Evolutionary conservation across 2,888 invertebrate species (phyloP).

Genomic region (Oasisia sp.): DNA sequence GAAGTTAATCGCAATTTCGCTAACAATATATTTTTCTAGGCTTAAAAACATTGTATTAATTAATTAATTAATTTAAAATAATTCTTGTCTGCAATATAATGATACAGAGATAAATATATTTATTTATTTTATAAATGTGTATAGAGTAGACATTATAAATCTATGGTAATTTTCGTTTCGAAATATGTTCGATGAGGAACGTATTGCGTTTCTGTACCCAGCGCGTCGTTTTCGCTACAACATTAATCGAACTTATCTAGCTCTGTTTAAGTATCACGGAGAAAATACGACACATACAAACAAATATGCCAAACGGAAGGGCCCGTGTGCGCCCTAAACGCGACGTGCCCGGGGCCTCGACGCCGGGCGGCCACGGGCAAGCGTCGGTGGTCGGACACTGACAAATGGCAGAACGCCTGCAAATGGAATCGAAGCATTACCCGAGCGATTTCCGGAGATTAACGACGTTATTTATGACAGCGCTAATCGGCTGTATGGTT

Average conservation of each 20-base stretch:
- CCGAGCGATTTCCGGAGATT: background rate
- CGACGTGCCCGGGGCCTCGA: background rate
- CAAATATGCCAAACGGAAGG: background rate
- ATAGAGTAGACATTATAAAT: background rate
- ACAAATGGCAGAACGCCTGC: slow-evolving; percentile 13
- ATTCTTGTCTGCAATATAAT: background rate
- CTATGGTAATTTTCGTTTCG: background rate
- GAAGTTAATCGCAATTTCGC: too few species aligned
- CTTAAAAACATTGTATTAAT: too few species aligned
- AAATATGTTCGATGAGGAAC: background rate
- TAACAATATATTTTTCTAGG: too few species aligned
- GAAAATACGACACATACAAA: background rate
- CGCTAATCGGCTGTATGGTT: slow-evolving; percentile 17
- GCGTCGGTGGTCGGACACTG: background rate
- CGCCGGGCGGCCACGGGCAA: background rate
- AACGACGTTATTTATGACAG: slow-evolving; percentile 17
- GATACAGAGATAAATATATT: background rate
- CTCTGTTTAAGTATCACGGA: background rate
- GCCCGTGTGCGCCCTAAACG: background rate
- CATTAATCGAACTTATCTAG: background rate
- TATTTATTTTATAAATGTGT: background rate
- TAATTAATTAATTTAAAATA: too few species aligned
- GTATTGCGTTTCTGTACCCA: background rate
- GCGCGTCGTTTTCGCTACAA: background rate
- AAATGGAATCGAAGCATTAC: slow-evolving; percentile 17